Percentiles rank a stretch among this genome's conserved stretches.
Evolutionary conservation across 2,113 vertebrate genomes (phyloP).

Genomic region (Pollimyrus isidori): DNA sequence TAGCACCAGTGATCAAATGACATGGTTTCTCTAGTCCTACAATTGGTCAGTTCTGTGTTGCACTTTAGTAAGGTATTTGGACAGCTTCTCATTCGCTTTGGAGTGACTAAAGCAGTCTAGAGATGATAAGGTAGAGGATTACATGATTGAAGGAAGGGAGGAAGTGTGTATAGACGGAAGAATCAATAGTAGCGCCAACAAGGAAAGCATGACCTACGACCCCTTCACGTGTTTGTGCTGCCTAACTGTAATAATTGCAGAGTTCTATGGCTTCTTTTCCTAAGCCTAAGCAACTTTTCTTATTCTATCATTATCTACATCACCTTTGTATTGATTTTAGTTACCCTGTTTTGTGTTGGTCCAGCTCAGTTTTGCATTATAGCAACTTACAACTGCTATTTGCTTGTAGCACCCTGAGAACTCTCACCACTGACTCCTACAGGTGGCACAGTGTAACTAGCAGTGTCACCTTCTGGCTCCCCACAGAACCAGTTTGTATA

Average conservation of each 20-base stretch:
- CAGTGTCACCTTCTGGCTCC: slow-evolving; percentile 38
- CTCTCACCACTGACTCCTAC: slow-evolving; percentile 27
- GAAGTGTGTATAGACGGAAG: background rate
- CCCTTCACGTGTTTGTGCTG: background rate
- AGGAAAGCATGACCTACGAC: background rate
- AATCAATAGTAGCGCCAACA: background rate
- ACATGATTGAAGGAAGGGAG: background rate
- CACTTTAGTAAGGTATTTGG: background rate
- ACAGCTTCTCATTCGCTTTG: background rate
- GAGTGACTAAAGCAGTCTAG: background rate
- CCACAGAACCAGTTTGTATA: slow-evolving; percentile 85
- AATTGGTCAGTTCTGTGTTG: background rate
- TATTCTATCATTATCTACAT: background rate
- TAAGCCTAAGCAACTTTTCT: background rate
- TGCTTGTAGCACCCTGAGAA: background rate
- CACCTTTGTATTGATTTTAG: background rate
- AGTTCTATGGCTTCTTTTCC: background rate
- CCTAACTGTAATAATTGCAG: background rate
- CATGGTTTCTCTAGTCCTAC: background rate
- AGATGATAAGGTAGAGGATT: background rate
- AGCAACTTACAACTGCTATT: background rate
- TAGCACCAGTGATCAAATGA: background rate
- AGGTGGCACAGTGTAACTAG: slow-evolving; percentile 29
- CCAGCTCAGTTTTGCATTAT: background rate
- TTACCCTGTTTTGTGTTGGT: background rate